Conservation (phyloP, 2,888 invertebrate species). For the Drosophila sordidula region DNA sequence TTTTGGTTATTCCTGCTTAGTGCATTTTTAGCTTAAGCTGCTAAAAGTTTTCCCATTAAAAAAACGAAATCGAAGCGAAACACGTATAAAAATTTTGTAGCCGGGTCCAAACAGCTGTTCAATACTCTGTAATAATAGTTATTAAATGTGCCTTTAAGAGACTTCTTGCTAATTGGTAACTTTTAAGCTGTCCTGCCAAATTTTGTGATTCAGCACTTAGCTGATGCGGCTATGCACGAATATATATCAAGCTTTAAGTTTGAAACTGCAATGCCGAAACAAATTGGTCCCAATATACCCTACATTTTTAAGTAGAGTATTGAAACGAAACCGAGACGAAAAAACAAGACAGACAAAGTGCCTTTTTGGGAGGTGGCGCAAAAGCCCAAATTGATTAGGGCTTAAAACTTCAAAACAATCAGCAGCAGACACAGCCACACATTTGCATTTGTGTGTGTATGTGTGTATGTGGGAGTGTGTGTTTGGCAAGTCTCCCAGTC, state of each 20-base stretch:
- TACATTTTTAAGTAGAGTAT: not conserved
- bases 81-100: not conserved
- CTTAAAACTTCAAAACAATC: slow-evolving; percentile 78
- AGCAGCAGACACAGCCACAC: slow-evolving; percentile 50
- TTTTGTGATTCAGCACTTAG: no score
- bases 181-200: no score
- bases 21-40: slow-evolving; percentile 42
- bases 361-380: slow-evolving; percentile 45
- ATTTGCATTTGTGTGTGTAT: slow-evolving; percentile 20
- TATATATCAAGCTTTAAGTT: no score
- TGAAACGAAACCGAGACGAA: slow-evolving; percentile 22
- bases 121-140: not conserved
- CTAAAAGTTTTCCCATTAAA: slow-evolving; percentile 75
- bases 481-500: slow-evolving; percentile 15
- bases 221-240: no score
- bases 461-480: slow-evolving; percentile 3
- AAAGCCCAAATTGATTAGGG: slow-evolving; percentile 79
- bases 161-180: no score
- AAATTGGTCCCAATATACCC: not conserved
- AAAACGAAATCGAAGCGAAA: slow-evolving; percentile 3
- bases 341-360: slow-evolving; percentile 24
- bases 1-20: slow-evolving; percentile 17
- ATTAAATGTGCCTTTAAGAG: no score
- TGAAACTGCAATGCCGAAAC: no score
- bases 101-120: not conserved